These are phyloP conservation scores for Atherinosoma microstoma DNA, from an alignment of 2,797 vertebrate genomes.

Conservation along the genomic window DNA sequence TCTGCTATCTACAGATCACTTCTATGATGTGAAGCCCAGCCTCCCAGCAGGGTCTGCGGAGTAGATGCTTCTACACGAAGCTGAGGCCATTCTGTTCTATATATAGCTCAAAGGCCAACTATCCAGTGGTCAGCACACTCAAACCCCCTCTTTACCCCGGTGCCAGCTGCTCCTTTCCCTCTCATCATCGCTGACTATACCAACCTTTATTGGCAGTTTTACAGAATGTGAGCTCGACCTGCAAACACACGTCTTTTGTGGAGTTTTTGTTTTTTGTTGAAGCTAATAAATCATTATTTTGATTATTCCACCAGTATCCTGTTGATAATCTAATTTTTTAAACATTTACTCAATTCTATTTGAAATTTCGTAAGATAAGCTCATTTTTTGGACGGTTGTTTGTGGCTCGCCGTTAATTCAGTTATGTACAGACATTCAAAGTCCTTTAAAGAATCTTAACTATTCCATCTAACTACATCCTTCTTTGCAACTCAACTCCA, in stretches of 20 bases:
- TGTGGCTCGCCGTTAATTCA: neutral
- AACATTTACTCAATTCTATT: neutral
- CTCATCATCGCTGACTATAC: slow-evolving; percentile 16
- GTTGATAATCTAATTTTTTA: neutral
- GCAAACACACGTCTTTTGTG: neutral
- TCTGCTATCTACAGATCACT: slow-evolving; percentile 44
- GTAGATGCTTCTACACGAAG: slow-evolving; percentile 31
- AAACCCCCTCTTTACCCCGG: slow-evolving; percentile 44
- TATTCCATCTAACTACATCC: neutral
- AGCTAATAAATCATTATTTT: neutral
- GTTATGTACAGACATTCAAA: neutral
- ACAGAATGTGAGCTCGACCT: neutral
- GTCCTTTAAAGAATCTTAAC: neutral
- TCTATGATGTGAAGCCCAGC: slow-evolving; percentile 36
- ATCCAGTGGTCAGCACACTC: slow-evolving; percentile 40
- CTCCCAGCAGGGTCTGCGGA: slow-evolving; percentile 38
- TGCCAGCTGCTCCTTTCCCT: slow-evolving; percentile 72
- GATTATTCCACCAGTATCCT: neutral
- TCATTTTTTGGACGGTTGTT: neutral
- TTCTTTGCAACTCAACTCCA: neutral
- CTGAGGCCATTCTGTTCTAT: slow-evolving; percentile 48
- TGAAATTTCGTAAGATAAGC: neutral
- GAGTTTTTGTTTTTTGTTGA: neutral
- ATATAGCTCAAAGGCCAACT: slow-evolving; percentile 56
- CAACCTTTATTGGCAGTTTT: slow-evolving; percentile 36